Evolutionary conservation across 2,113 vertebrate genomes (phyloP).

Genomic region (Symphodus melops): DNA sequence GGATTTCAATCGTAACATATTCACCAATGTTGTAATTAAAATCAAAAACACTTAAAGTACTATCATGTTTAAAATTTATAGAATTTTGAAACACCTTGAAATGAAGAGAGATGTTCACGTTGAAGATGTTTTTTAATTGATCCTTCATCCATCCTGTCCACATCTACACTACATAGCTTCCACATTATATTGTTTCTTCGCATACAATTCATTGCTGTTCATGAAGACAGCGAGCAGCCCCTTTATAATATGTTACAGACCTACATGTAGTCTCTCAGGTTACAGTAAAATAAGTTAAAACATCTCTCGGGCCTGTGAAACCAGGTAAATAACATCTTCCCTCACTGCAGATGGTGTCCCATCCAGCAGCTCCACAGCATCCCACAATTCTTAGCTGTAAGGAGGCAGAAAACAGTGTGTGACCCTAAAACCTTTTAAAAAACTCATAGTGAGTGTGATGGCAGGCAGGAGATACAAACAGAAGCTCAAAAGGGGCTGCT

Average conservation of each 20-base stretch:
- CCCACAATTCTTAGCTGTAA: constrained; percentile 14
- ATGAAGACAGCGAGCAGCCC: constrained; percentile 23
- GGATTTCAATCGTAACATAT: too few relatives aligned
- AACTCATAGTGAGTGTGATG: neutral
- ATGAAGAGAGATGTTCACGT: neutral
- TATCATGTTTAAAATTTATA: too few relatives aligned
- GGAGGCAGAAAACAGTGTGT: constrained; percentile 1
- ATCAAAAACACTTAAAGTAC: too few relatives aligned
- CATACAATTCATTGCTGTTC: constrained; percentile 18
- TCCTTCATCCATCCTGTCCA: constrained; percentile 45
- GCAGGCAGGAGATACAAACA: constrained; percentile 10
- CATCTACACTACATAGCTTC: constrained; percentile 34
- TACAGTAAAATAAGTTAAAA: constrained; percentile 72
- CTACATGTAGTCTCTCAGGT: constrained; percentile 13
- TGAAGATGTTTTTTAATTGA: constrained; percentile 55
- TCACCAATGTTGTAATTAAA: too few relatives aligned
- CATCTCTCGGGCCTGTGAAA: constrained; percentile 69
- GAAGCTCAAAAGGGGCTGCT: constrained; percentile 16
- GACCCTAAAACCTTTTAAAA: neutral
- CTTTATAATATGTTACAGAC: constrained; percentile 27
- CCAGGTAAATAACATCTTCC: constrained; percentile 65
- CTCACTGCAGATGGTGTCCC: constrained; percentile 13
- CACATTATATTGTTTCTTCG: constrained; percentile 15
- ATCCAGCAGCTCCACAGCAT: neutral
- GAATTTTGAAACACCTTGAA: neutral